Conservation (phyloP, 2,888 invertebrate species). For the Platycnemis pennipes region DNA sequence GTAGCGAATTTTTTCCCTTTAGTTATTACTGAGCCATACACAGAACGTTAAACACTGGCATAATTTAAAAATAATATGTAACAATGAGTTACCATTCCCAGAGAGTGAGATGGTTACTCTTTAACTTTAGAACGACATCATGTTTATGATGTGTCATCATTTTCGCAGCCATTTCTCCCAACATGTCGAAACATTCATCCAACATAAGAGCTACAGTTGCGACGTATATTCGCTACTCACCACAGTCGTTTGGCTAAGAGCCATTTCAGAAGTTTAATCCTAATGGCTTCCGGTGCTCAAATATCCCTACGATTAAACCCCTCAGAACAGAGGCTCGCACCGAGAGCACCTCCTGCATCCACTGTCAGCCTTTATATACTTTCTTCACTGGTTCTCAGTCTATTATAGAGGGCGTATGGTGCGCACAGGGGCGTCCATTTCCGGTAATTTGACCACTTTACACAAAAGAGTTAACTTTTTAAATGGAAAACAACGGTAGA, state of each 20-base stretch:
- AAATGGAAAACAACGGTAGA: too few species aligned
- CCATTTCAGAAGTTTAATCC: conserved; percentile 79
- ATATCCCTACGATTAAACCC: background rate
- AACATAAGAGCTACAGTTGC: conserved; percentile 56
- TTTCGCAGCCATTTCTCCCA: conserved; percentile 52
- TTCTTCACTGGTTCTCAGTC: conserved; percentile 50
- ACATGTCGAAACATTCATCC: conserved; percentile 53
- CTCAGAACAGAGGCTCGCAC: conserved; percentile 6
- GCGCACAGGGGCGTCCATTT: conserved; percentile 19
- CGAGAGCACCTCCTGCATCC: background rate
- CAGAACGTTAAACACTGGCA: too few species aligned
- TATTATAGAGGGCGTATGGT: conserved; percentile 60
- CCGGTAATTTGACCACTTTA: background rate
- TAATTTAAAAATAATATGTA: too few species aligned
- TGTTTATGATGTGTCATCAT: conserved; percentile 72
- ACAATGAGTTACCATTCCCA: too few species aligned
- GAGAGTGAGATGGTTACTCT: too few species aligned
- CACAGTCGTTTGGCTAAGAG: conserved; percentile 87
- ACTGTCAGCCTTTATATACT: conserved; percentile 65
- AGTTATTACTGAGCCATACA: too few species aligned
- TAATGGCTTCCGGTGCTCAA: conserved; percentile 35
- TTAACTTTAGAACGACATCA: background rate
- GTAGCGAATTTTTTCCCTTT: too few species aligned
- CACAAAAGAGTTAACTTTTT: too few species aligned
- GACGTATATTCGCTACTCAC: conserved; percentile 78